phyloP scores from a whole-genome alignment of 92 coral and sea anemone genomes.

The Anthopleura xanthogrammica region DNA sequence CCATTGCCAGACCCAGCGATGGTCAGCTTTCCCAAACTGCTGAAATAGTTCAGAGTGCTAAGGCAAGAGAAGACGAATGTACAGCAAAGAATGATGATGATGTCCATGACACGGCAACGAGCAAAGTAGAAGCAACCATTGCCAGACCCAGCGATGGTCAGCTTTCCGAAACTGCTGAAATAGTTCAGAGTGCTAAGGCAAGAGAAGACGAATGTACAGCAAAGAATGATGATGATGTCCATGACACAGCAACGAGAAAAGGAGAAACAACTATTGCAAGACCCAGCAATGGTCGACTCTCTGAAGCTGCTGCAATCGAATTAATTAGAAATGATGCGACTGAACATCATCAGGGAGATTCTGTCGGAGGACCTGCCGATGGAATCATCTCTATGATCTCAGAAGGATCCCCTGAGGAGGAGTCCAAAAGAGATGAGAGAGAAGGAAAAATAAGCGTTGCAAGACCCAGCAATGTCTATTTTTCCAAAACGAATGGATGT shows the following conservation, averaged over 20 bases:
- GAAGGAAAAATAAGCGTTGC: not conserved
- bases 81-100: not conserved
- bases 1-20: constrained; percentile 5
- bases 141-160: constrained; percentile 1
- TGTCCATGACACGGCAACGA: not conserved
- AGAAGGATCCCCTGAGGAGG: not conserved
- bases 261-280: not conserved
- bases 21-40: not conserved
- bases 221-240: not conserved
- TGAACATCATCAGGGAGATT: not conserved
- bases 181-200: not conserved
- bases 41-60: not conserved
- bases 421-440: not conserved
- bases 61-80: too few relatives aligned
- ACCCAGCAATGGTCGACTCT: not conserved
- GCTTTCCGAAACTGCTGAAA: not conserved
- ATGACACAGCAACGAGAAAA: not conserved
- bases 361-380: not conserved
- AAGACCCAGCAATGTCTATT: not conserved
- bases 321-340: not conserved
- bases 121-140: not conserved
- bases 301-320: not conserved
- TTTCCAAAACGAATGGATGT: not conserved
- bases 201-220: too few relatives aligned
- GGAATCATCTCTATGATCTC: not conserved